Evolutionary conservation across 2,113 vertebrate genomes (phyloP).

Genomic region (Marmota monax): DNA sequence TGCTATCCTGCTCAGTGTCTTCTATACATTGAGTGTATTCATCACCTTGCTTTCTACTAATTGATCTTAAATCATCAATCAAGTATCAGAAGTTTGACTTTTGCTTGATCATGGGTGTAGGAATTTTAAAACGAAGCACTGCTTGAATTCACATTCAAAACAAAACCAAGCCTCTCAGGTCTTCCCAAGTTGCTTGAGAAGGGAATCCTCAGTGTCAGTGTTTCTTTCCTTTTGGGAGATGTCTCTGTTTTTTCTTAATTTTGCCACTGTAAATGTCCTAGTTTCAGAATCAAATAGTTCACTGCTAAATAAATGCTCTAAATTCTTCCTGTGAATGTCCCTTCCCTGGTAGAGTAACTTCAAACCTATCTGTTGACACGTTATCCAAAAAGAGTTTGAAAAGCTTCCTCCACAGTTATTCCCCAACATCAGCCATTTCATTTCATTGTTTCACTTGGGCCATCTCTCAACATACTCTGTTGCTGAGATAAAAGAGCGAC

Average conservation of each 20-base stretch:
- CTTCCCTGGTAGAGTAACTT: not conserved
- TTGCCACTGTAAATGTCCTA: not conserved
- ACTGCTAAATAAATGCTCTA: not conserved
- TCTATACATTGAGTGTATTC: not conserved
- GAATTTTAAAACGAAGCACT: conserved; percentile 7
- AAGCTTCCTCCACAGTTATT: conserved; percentile 28
- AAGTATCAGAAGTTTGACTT: conserved; percentile 25
- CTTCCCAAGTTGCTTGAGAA: not conserved
- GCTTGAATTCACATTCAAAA: conserved; percentile 20
- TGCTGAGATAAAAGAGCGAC: conserved; percentile 3
- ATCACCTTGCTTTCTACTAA: not conserved
- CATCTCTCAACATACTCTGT: conserved; percentile 62
- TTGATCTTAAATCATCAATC: conserved; percentile 27
- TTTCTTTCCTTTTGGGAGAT: not conserved
- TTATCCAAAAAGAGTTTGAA: conserved; percentile 9
- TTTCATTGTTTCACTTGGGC: conserved; percentile 21
- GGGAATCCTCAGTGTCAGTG: not conserved
- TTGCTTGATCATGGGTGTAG: not conserved
- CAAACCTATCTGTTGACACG: not conserved
- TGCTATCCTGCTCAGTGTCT: conserved; percentile 73
- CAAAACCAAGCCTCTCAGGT: not conserved
- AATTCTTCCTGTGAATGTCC: not conserved
- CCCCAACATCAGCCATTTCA: not conserved
- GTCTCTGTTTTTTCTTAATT: not conserved
- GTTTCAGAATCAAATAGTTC: not conserved